phyloP scores from a whole-genome alignment of 1,140 invertebrate genomes.

The Eupristina koningsbergeri region DNA sequence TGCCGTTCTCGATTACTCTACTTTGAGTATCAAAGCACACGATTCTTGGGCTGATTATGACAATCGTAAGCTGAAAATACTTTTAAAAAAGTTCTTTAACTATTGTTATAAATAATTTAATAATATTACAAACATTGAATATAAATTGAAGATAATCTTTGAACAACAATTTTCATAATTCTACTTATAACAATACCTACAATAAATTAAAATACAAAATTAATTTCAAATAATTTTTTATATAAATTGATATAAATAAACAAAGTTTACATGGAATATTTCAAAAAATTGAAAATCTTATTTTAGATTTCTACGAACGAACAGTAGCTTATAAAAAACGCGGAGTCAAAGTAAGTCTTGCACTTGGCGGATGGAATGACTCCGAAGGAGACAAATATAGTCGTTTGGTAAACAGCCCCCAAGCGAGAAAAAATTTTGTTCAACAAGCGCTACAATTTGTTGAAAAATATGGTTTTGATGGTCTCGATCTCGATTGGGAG shows the following conservation, averaged over 20 bases:
- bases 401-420: conserved; percentile 83
- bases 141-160: no score
- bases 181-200: no score
- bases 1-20: conserved; percentile 86
- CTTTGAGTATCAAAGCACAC: conserved; percentile 85
- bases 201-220: no score
- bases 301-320: conserved; percentile 84
- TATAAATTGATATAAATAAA: no score
- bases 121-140: no score
- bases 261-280: no score
- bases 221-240: no score
- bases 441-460: conserved; percentile 83
- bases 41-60: conserved; percentile 93
- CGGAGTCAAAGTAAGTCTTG: conserved; percentile 87
- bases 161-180: no score
- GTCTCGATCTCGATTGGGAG: conserved; percentile 92
- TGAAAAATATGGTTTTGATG: conserved; percentile 88
- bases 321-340: conserved; percentile 85
- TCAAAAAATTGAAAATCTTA: background rate
- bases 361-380: conserved; percentile 92
- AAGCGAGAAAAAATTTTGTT: conserved; percentile 81
- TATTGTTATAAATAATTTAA: no score
- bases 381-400: conserved; percentile 90
- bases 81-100: background rate
- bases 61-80: conserved; percentile 78